A percentile compares a stretch with the other conserved stretches of the same genome.
phyloP scores from a whole-genome alignment of 2,113 vertebrate species.

The Corydoras maculifer region DNA sequence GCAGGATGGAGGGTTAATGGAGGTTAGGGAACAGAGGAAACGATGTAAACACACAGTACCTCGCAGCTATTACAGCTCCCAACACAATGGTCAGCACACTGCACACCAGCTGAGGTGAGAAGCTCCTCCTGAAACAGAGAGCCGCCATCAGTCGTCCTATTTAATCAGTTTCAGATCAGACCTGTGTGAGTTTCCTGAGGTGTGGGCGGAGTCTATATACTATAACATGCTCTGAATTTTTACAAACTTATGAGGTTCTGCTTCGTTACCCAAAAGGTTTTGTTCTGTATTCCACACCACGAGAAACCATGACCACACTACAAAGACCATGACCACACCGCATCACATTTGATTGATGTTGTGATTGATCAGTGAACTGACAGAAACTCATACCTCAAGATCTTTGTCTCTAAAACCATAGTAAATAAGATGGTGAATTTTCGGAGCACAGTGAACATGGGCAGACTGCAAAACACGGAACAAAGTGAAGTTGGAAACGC shows the following conservation, averaged over 20 bases:
- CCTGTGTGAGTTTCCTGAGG: too few relatives aligned
- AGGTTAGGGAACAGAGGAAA: neutral
- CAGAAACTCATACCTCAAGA: conserved; percentile 71
- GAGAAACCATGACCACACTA: too few relatives aligned
- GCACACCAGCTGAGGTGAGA: conserved; percentile 62
- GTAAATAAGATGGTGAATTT: conserved; percentile 91
- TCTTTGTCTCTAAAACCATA: conserved; percentile 77
- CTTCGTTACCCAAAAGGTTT: too few relatives aligned
- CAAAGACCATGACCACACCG: too few relatives aligned
- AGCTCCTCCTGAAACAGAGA: conserved; percentile 69
- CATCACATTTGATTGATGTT: too few relatives aligned
- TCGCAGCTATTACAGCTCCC: conserved; percentile 82
- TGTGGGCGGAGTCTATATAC: too few relatives aligned
- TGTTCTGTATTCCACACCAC: too few relatives aligned
- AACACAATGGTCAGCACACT: conserved; percentile 77
- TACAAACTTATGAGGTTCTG: too few relatives aligned
- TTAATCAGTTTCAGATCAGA: too few relatives aligned
- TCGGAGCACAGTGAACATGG: conserved; percentile 90
- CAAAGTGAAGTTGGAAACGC: neutral
- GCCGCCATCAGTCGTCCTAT: neutral
- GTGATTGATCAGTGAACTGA: neutral
- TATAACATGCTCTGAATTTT: too few relatives aligned
- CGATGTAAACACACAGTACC: conserved; percentile 57
- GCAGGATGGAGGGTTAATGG: neutral
- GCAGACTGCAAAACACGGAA: conserved; percentile 70